Base-by-base conservation (phyloP, 2,113 vertebrate species). In the Phalacrocorax brasilianus region DNA sequence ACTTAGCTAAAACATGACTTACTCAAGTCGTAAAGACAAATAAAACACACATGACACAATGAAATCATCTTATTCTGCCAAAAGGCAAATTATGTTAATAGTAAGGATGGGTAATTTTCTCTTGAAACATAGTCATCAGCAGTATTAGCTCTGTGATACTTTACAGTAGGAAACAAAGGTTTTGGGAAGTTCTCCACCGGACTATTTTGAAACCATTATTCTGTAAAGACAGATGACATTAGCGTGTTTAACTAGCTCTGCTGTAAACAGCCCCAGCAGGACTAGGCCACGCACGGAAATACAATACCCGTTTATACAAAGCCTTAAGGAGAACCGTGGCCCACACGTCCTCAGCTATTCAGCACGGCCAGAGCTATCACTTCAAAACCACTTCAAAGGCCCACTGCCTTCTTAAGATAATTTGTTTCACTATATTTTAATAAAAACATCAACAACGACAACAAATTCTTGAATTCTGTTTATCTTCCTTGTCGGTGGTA, bases 331-430 rank as follows among this genome's bases (percentile, higher is more conserved):
- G 82, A 85, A 66, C 14, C 62, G 13, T 7, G 12, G 44, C 20
- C 53, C 42, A 33, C 14, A 1, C 30, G 13, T 81, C 62, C 66
- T 52, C 92, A 71, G 56, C 77, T 75, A 7, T 19, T 59, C 32
- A 49, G 65, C 14, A 4, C 3, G 5, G 53, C 58, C 85, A 88
- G 11, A 86, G 33, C 59, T 63, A 40, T 13, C 91, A 56, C 58
- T 85, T 65, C 74, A 85, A 52, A 75, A 76, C 26, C 58, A 45
- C 91, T 85, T 95, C 56, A 88, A 85, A 96, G 80, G n/a, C 44
- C 42, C 26, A 12, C 52, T 75, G 49, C 61, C 49, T 33, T 17
- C 89, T 61, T 56, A 11, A 66, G 27, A 71, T 58, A 15, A 86
- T 77, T 85, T 76, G 56, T 78, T 91, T 81, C 61, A 52, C 28